A percentile compares a stretch with the other conserved stretches of the same genome.
Conservation (phyloP, 2,888 invertebrate genomes). For the Nephrocerus scutellatus region DNA sequence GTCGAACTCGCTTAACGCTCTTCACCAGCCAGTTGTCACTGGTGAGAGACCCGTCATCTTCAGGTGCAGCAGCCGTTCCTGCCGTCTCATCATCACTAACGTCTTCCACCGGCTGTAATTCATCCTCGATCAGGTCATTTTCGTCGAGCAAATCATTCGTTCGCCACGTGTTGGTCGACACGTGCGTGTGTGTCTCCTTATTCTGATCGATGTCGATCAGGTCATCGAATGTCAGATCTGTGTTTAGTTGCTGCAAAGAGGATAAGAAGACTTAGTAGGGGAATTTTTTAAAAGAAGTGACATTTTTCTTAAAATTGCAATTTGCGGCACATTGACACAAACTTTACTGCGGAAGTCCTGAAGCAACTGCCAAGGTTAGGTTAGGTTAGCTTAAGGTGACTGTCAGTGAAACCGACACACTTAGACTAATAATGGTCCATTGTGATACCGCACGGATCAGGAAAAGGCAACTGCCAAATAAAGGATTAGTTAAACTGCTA, state of each 20-base stretch:
- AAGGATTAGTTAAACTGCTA: no score
- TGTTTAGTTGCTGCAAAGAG: constrained; percentile 25
- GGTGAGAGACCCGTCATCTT: constrained; percentile 8
- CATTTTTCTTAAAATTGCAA: no score
- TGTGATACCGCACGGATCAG: no score
- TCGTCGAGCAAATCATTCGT: constrained; percentile 25
- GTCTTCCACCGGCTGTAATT: constrained; percentile 29
- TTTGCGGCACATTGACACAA: no score
- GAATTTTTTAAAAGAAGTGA: no score
- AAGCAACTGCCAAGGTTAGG: no score
- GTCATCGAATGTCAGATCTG: constrained; percentile 34
- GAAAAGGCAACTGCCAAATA: no score
- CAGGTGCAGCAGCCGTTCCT: constrained; percentile 2
- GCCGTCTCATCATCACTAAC: constrained; percentile 16
- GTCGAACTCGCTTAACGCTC: constrained; percentile 38
- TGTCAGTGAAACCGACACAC: no score
- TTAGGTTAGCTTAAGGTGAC: no score
- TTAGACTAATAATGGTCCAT: no score
- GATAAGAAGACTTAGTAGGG: constrained; percentile 3
- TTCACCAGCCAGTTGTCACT: constrained; percentile 33
- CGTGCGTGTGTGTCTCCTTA: constrained; percentile 7
- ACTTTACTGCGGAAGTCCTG: no score
- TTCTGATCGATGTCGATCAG: constrained; percentile 28
- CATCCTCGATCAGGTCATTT: constrained; percentile 32
- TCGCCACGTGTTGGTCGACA: constrained; percentile 14